Evolutionary conservation across 2,888 invertebrate species (phyloP).

Genomic region (Agrotis segetum): DNA sequence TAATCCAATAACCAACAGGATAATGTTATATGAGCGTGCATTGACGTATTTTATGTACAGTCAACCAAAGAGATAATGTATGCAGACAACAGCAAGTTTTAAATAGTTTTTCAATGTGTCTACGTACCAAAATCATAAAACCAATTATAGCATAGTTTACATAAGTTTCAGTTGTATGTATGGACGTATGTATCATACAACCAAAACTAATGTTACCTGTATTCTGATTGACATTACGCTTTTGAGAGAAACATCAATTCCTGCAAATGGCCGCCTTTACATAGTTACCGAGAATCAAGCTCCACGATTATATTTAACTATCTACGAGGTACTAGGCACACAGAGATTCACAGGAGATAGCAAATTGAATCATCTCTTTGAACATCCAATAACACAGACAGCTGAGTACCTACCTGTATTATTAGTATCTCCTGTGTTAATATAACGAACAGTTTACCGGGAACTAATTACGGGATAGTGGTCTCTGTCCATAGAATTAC

Average conservation of each 20-base stretch:
- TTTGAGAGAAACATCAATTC: neutral
- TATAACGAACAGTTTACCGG: slow-evolving; percentile 36
- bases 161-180: too few relatives aligned
- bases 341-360: slow-evolving; percentile 10
- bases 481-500: slow-evolving; percentile 43
- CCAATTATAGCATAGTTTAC: too few relatives aligned
- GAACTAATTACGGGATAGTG: slow-evolving; percentile 51
- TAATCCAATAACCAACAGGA: slow-evolving; percentile 15
- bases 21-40: neutral
- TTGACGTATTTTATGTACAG: too few relatives aligned
- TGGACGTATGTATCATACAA: too few relatives aligned
- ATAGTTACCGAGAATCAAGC: slow-evolving; percentile 3
- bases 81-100: too few relatives aligned
- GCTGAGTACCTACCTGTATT: neutral
- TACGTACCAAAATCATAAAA: too few relatives aligned
- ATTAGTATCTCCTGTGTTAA: slow-evolving; percentile 14
- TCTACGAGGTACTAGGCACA: slow-evolving; percentile 9
- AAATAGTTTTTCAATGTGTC: too few relatives aligned
- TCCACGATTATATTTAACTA: slow-evolving; percentile 17
- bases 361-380: slow-evolving; percentile 31
- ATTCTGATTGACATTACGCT: neutral
- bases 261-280: neutral
- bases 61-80: too few relatives aligned
- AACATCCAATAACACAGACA: slow-evolving; percentile 13
- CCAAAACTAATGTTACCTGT: neutral